Base-by-base conservation (phyloP, 2,888 invertebrate genomes). In the Cataglyphis livida region DNA sequence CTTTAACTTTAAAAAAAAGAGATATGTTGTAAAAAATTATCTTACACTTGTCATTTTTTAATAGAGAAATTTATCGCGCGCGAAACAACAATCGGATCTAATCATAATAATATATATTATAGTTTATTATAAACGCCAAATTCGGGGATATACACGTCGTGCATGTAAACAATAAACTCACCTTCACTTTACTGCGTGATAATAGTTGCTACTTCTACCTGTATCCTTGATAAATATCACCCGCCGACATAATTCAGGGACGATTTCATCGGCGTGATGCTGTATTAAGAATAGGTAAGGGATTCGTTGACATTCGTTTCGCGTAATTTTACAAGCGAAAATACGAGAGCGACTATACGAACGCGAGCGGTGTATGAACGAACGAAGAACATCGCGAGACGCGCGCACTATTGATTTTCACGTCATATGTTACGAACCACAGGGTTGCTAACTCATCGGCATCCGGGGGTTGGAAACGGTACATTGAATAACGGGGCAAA, bases 321-420 rank as follows among this genome's bases (percentile, higher is more conserved):
- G 32, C 32, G 57, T 59, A 38, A 73, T 51, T 12, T 65, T 21
- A n/a, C 44, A 41, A 25, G 1, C n/a, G 85, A 84, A 81, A 62
- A 85, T 74, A 64, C 54, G 74, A 81, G 70, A 32, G 51, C 51
- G 64, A 76, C 75, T 41, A 62, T 44, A 62, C 70, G 70, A 65
- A 81, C 25, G 71, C 82, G 82, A 82, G 48, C 82, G 81, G 59
- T 12, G 12, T n/a, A 71, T 15, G 15, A 38, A 25, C 82, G 57
- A 85, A 84, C 87, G 85, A 85, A 59, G 64, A n/a, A 51, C 5
- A 51, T 51, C n/a, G n/a, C n/a, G 51, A 79, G 85, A 84, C 81
- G 81, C 75, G 70, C 82, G 64, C 61, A 25, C 48, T 87, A 89
- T 89, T 89, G 89, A 89, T 89, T 89, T 88, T 87, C 79, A 65